phyloP scores from a whole-genome alignment of 2,797 vertebrate genomes.

The Acipenser transmontanus region DNA sequence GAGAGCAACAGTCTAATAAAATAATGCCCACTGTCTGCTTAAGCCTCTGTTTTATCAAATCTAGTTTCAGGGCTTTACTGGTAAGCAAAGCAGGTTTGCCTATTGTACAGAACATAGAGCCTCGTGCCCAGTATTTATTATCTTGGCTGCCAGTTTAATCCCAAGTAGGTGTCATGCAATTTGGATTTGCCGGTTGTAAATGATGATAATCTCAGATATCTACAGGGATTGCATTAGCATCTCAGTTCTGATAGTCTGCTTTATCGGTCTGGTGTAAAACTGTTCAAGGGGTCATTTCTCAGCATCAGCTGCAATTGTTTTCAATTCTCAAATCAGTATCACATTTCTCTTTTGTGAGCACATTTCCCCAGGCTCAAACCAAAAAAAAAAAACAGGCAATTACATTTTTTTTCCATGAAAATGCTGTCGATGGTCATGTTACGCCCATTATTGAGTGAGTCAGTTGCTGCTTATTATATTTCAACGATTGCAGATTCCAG shows the following conservation, averaged over 20 bases:
- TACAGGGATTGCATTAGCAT: not conserved
- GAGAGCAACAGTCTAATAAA: too few relatives aligned
- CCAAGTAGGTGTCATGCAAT: not conserved
- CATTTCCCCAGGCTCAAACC: not conserved
- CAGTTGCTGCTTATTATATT: too few relatives aligned
- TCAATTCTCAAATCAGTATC: not conserved
- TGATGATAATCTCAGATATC: constrained; percentile 1
- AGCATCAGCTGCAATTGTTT: not conserved
- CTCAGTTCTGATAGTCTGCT: not conserved
- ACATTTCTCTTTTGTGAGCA: not conserved
- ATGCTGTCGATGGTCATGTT: too few relatives aligned
- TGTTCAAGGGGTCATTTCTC: not conserved
- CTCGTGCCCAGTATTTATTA: not conserved
- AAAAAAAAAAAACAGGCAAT: too few relatives aligned
- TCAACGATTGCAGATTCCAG: too few relatives aligned
- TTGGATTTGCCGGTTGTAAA: not conserved
- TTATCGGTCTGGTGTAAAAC: not conserved
- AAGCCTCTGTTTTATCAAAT: too few relatives aligned
- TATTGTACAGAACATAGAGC: too few relatives aligned
- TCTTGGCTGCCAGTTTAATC: not conserved
- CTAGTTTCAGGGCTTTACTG: too few relatives aligned
- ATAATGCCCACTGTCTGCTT: too few relatives aligned
- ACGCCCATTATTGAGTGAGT: too few relatives aligned
- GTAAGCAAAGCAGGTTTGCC: too few relatives aligned
- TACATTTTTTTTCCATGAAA: too few relatives aligned